phyloP scores from a whole-genome alignment of 2,113 vertebrate genomes.

The Ophiodon elongatus region DNA sequence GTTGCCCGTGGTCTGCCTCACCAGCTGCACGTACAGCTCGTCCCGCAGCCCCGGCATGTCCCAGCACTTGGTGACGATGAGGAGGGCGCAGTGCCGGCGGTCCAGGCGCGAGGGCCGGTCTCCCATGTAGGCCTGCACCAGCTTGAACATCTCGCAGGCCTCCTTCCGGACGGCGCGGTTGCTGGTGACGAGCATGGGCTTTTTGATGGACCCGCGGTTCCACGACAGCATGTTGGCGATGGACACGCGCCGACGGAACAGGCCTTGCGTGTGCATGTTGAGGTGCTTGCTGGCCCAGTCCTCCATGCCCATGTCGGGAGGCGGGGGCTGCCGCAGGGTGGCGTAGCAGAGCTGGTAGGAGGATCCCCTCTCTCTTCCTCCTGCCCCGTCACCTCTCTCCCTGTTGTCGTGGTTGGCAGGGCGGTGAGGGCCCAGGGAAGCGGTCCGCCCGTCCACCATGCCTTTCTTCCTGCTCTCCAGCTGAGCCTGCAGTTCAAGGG shows the following conservation, averaged over 20 bases:
- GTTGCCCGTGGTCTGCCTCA: slow-evolving; percentile 93
- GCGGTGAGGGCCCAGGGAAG: slow-evolving; percentile 78
- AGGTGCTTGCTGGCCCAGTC: slow-evolving; percentile 95
- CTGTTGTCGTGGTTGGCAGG: slow-evolving; percentile 60
- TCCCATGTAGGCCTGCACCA: slow-evolving; percentile 94
- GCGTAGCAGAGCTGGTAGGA: slow-evolving; percentile 84
- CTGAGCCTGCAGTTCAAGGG: slow-evolving; percentile 81
- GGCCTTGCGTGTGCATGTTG: slow-evolving; percentile 93
- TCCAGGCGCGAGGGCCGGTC: slow-evolving; percentile 91
- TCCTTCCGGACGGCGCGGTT: slow-evolving; percentile 90
- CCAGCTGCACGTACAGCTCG: slow-evolving; percentile 92
- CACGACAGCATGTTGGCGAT: slow-evolving; percentile 94
- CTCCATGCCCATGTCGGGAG: slow-evolving; percentile 87
- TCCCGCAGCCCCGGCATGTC: slow-evolving; percentile 89
- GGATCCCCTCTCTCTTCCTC: slow-evolving; percentile 55
- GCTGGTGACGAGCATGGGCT: slow-evolving; percentile 93
- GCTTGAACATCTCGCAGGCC: slow-evolving; percentile 93
- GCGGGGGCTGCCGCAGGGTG: slow-evolving; percentile 88
- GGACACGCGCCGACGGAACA: slow-evolving; percentile 91
- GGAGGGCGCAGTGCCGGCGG: slow-evolving; percentile 86
- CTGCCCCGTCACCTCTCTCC: slow-evolving; percentile 62
- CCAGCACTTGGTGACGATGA: slow-evolving; percentile 92
- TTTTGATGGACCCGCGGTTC: slow-evolving; percentile 92
- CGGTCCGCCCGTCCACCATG: slow-evolving; percentile 67
- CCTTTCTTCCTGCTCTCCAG: slow-evolving; percentile 81